Base-by-base conservation (phyloP, 2,888 invertebrate genomes). In the Bombylius major region DNA sequence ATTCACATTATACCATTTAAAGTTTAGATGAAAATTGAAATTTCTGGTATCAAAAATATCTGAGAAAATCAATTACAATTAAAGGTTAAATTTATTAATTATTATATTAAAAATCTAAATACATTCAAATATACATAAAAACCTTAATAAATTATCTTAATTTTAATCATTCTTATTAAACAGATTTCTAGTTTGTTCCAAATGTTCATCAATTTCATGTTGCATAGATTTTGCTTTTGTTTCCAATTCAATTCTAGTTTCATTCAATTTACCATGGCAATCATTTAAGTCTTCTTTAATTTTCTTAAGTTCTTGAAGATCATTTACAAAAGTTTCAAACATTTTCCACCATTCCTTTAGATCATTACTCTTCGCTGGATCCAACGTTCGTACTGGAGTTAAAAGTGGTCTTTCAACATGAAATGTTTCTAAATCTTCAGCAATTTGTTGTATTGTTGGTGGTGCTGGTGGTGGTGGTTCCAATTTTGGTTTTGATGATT, bases 371-470 rank as follows among this genome's bases (percentile, higher is more conserved):
- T 51, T 53, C 9, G 34, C 14, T 48, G 34, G 31, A 55, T 59
- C 54, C 14, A 54, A 31, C 12, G 5, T 55, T 48, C 56, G 59
- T 13, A 57, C 58, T 5, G 53, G 51, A 3, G 56, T 50, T 11
- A 61, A 45, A n/a, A 59, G 7, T 51, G 47, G 51, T 58, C 66
- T 36, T 4, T 64, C 60, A 5, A 67, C 61, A 45, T 68, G 64
- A 57, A 73, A 73, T 9, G 71, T 69, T 61, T 69, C 67, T 53
- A 73, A 61, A 51, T 73, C 73, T 32, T 66, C 64, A 0, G 71
- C 42, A 32, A 73, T 66, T 59, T 73, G 70, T 0, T 67, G 65
- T 5, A 65, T 32, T 9, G 65, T 65, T 4, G 70, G 72, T 4
- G 71, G 63, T 33, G 62, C 53, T 3, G 71, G 69, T 9, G 69